phyloP scores from a whole-genome alignment of 2,113 vertebrate genomes.

The Crotalus tigris region DNA sequence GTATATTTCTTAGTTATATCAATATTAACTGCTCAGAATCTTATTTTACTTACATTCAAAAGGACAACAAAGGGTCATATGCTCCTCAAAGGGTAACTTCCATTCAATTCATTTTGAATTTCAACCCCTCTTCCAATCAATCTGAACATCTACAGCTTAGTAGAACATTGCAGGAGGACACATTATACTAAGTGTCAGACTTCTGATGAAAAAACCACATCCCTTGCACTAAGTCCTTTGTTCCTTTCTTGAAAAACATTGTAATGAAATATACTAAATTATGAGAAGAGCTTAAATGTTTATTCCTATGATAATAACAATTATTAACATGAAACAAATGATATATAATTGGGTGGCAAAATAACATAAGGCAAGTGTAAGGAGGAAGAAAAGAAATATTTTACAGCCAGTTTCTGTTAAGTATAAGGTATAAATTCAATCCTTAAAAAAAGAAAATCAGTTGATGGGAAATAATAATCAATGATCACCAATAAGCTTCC shows the following conservation, averaged over 20 bases:
- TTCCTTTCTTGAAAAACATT: neutral
- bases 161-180: neutral
- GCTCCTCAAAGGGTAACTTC: neutral
- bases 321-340: neutral
- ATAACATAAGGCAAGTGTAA: neutral
- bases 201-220: neutral
- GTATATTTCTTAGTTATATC: conserved; percentile 24
- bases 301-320: too few species aligned
- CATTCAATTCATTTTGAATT: neutral
- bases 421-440: neutral
- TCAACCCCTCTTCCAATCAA: neutral
- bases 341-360: neutral
- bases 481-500: neutral
- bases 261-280: neutral
- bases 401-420: neutral
- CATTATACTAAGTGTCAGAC: neutral
- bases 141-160: neutral
- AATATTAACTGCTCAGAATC: conserved; percentile 23
- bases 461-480: neutral
- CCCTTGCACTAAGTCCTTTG: too few species aligned
- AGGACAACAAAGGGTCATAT: neutral
- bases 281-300: neutral
- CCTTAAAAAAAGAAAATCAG: too few species aligned
- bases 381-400: neutral
- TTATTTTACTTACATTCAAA: neutral